phyloP scores from a whole-genome alignment of 2,888 invertebrate genomes.

The Seira ritae region DNA sequence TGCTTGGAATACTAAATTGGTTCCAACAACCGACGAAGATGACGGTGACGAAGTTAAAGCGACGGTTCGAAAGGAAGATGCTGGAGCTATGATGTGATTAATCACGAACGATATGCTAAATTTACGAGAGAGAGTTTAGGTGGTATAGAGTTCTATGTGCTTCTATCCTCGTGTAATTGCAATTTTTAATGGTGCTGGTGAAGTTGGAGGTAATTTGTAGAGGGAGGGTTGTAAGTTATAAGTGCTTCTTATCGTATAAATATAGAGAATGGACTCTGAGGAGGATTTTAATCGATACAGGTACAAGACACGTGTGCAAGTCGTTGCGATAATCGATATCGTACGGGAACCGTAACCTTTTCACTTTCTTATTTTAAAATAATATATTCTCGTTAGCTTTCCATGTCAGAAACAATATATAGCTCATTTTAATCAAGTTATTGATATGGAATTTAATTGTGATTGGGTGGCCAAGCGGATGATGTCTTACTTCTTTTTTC shows the following conservation, averaged over 20 bases:
- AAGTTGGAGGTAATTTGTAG: slow-evolving; percentile 40
- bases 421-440: slow-evolving; percentile 8
- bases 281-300: slow-evolving; percentile 71
- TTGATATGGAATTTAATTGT: not conserved
- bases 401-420: not conserved
- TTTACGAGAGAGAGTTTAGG: too few species aligned
- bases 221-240: slow-evolving; percentile 63
- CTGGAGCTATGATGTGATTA: not conserved
- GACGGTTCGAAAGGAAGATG: too few species aligned
- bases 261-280: slow-evolving; percentile 69
- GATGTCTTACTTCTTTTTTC: slow-evolving; percentile 9
- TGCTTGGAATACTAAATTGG: too few species aligned
- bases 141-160: too few species aligned
- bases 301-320: slow-evolving; percentile 70
- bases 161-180: slow-evolving; percentile 54
- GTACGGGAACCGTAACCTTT: slow-evolving; percentile 65
- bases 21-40: too few species aligned
- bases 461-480: too few species aligned
- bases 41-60: too few species aligned
- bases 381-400: not conserved
- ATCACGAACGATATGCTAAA: too few species aligned
- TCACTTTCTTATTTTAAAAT: slow-evolving; percentile 9
- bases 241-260: slow-evolving; percentile 65
- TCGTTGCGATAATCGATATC: slow-evolving; percentile 70
- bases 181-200: slow-evolving; percentile 53